phyloP scores from a whole-genome alignment of 2,113 vertebrate genomes.

The Phalacrocorax aristotelis region DNA sequence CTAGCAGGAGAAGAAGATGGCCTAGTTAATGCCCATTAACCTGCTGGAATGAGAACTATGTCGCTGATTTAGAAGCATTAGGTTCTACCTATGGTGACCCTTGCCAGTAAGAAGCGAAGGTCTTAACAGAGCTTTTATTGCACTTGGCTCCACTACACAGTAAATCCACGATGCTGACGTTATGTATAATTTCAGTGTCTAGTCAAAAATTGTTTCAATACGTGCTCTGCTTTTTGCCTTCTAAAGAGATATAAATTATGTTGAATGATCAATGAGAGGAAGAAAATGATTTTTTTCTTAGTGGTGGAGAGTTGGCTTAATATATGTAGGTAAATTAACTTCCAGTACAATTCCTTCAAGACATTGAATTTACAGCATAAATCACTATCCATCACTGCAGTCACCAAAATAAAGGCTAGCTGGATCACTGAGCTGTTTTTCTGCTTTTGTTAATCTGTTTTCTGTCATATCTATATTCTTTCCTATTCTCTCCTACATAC shows the following conservation, averaged over 20 bases:
- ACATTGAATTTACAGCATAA: not conserved
- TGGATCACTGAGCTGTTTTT: not conserved
- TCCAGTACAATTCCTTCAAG: not conserved
- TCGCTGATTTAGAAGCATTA: not conserved
- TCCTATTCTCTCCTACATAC: not conserved
- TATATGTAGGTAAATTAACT: not conserved
- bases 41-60: not conserved
- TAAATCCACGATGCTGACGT: not conserved
- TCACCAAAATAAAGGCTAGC: not conserved
- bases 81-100: not conserved
- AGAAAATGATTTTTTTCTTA: not conserved
- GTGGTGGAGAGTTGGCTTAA: not conserved
- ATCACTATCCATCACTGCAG: not conserved
- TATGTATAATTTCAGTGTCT: not conserved
- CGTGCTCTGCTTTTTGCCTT: not conserved
- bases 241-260: not conserved
- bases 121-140: not conserved
- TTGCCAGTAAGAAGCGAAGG: not conserved
- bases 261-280: not conserved
- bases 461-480: not conserved
- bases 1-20: not conserved
- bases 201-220: not conserved
- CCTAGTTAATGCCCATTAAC: conserved; percentile 2
- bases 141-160: not conserved
- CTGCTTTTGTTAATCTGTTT: not conserved